These are phyloP conservation scores for Heterodera schachtii DNA, from an alignment of 1,140 invertebrate genomes.

Conservation along the genomic window DNA sequence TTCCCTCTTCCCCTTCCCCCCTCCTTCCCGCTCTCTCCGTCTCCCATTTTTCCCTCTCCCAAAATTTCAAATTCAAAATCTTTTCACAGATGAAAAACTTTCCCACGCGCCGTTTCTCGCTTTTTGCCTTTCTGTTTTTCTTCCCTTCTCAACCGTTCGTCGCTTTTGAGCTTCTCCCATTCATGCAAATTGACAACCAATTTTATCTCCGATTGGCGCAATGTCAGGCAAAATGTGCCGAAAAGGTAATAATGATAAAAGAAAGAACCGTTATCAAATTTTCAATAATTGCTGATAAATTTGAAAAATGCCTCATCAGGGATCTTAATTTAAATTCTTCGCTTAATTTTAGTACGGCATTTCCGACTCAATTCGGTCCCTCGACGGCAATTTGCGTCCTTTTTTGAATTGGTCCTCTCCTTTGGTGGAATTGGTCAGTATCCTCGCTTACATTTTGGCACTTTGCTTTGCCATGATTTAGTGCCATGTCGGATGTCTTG, in stretches of 20 bases:
- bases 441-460: not conserved
- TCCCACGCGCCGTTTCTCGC: conserved; percentile 12
- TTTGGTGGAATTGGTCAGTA: not conserved
- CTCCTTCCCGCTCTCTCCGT: not conserved
- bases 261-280: too few species aligned
- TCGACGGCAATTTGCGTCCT: conserved; percentile 44
- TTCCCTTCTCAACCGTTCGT: not conserved
- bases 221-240: conserved; percentile 50
- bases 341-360: conserved; percentile 41
- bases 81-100: not conserved
- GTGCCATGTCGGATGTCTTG: conserved; percentile 15
- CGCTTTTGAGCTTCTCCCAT: conserved; percentile 49
- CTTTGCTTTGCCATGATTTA: not conserved
- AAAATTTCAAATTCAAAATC: not conserved
- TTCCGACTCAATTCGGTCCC: not conserved
- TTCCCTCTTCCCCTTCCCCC: too few species aligned
- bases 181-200: conserved; percentile 48
- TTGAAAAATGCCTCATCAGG: too few species aligned
- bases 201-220: conserved; percentile 47
- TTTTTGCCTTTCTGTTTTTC: not conserved
- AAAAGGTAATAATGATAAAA: conserved; percentile 36
- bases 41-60: not conserved
- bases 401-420: conserved; percentile 21
- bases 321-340: not conserved
- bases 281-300: too few species aligned